Evolutionary conservation across 2,797 vertebrate species (phyloP).

Genomic region (Aphelocoma californica): DNA sequence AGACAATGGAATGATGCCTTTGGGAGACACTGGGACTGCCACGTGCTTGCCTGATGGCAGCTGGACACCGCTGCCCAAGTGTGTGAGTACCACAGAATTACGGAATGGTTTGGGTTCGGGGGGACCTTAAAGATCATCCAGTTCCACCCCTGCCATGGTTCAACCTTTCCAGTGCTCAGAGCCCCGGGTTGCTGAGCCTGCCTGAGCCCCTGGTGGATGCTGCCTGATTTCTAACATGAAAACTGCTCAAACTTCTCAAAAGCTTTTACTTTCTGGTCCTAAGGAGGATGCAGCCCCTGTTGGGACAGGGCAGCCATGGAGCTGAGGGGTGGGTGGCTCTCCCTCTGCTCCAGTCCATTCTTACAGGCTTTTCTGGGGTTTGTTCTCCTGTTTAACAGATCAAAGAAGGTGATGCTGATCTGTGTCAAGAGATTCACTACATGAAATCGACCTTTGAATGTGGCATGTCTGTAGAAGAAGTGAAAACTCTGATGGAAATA

Average conservation of each 20-base stretch:
- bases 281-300: accelerated
- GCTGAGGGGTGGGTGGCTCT: neutral
- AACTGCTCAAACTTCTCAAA: neutral
- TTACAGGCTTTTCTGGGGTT: neutral
- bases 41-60: neutral
- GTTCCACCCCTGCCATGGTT: neutral
- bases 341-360: neutral
- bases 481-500: slow-evolving; percentile 47
- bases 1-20: accelerated
- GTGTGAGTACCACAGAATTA: neutral
- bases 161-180: neutral
- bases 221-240: neutral
- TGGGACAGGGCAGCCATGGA: neutral
- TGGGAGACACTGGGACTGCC: neutral
- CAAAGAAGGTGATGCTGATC: neutral
- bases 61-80: slow-evolving; percentile 12
- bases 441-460: neutral
- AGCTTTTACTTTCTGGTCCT: neutral
- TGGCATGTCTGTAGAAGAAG: neutral
- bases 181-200: neutral
- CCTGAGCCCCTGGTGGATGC: neutral
- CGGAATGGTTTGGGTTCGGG: accelerated
- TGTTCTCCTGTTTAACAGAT: neutral
- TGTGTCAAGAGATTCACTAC: neutral
- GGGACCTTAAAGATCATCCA: too few relatives aligned